A percentile compares a stretch with the other conserved stretches of the same genome.
Conservation (phyloP, 2,113 vertebrate species). For the Charina bottae region DNA sequence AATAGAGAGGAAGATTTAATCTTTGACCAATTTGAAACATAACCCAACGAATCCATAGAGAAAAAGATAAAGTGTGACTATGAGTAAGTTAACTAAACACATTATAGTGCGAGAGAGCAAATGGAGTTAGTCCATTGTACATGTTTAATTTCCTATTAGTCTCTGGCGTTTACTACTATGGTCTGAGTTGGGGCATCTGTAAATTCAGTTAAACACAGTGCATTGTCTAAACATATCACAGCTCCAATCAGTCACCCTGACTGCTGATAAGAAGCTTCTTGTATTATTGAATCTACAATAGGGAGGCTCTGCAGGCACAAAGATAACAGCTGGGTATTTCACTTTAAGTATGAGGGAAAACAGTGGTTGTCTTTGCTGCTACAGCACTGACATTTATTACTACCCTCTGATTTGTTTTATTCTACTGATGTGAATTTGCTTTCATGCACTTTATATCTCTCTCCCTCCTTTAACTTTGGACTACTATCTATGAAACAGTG, state of each 20-base stretch:
- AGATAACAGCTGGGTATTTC: constrained; percentile 89
- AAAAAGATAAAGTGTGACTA: constrained; percentile 81
- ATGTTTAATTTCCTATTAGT: constrained; percentile 90
- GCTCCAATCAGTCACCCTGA: constrained; percentile 86
- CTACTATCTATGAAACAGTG: constrained; percentile 51
- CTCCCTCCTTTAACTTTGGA: constrained; percentile 58
- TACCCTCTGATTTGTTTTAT: constrained; percentile 71
- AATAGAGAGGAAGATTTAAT: constrained; percentile 82
- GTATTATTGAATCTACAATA: constrained; percentile 93
- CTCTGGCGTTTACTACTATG: constrained; percentile 78
- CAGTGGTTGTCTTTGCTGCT: constrained; percentile 63
- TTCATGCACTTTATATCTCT: constrained; percentile 63
- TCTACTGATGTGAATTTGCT: constrained; percentile 67
- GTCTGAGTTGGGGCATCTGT: constrained; percentile 80
- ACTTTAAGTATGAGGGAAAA: constrained; percentile 79
- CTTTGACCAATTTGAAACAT: constrained; percentile 82
- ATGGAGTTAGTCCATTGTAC: constrained; percentile 86
- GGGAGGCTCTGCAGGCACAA: constrained; percentile 81
- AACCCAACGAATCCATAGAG: constrained; percentile 77
- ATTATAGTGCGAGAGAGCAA: constrained; percentile 77
- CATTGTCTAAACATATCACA: constrained; percentile 90
- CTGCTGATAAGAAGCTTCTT: constrained; percentile 85
- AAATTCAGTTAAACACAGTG: constrained; percentile 91
- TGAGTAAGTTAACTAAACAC: constrained; percentile 84
- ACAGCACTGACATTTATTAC: constrained; percentile 80